These are phyloP conservation scores for Brachypodius melanocephalos DNA, from an alignment of 2,113 vertebrate genomes.

Conservation along the genomic window DNA sequence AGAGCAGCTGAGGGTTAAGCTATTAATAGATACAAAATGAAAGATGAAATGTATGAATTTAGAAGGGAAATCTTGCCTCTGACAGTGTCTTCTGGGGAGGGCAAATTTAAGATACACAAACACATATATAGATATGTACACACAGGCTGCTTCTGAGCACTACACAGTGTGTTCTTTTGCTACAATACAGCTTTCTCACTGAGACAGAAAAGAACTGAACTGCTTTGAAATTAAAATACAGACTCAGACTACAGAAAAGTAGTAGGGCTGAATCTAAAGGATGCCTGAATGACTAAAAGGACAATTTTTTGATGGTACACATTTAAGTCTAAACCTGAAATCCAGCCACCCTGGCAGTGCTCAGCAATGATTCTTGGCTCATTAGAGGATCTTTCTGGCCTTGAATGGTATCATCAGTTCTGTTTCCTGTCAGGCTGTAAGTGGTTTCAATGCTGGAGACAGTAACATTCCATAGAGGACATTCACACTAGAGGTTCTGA, in stretches of 20 bases:
- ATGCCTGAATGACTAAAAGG: not conserved
- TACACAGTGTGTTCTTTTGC: not conserved
- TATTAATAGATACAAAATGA: slow-evolving; percentile 33
- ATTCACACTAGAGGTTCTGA: not conserved
- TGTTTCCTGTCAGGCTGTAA: not conserved
- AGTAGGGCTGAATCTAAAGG: not conserved
- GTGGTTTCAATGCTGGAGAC: not conserved
- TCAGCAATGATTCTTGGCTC: not conserved
- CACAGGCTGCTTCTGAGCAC: not conserved
- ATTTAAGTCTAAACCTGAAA: not conserved
- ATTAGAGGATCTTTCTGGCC: not conserved
- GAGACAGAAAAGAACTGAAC: not conserved
- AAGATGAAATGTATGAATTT: not conserved
- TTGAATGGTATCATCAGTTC: not conserved
- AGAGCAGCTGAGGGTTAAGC: slow-evolving; percentile 31
- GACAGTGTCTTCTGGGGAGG: not conserved
- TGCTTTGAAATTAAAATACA: not conserved
- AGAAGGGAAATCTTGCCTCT: not conserved
- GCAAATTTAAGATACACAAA: not conserved
- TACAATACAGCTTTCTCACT: not conserved
- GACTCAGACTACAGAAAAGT: not conserved
- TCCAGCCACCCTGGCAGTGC: not conserved
- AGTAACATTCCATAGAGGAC: not conserved
- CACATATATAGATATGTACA: not conserved
- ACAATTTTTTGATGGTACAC: not conserved